Conservation (phyloP, 2,797 vertebrate species). For the Enteromius thamalakanensis region DNA sequence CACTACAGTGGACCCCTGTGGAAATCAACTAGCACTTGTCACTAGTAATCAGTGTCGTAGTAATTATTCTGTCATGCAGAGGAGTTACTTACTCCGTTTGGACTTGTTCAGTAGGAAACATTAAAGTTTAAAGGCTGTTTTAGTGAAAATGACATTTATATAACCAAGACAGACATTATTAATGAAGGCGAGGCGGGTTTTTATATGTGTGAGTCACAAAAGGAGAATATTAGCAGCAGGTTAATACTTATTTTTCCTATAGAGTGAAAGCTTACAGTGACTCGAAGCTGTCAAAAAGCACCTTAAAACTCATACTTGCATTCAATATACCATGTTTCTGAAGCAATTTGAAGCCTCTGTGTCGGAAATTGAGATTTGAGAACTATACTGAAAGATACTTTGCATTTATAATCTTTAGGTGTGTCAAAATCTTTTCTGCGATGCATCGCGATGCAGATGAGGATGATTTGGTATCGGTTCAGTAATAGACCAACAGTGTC, state of each 20-base stretch:
- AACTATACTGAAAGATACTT: background rate
- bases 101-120: background rate
- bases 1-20: conserved; percentile 71
- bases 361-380: background rate
- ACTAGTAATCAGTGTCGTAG: conserved; percentile 64
- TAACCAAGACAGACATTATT: conserved; percentile 9
- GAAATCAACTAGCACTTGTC: conserved; percentile 69
- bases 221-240: background rate
- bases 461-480: too few relatives aligned
- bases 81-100: conserved; percentile 34
- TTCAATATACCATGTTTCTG: background rate
- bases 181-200: background rate
- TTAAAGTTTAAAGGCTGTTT: background rate
- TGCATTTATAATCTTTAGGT: background rate
- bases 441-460: too few relatives aligned
- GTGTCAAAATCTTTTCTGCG: too few relatives aligned
- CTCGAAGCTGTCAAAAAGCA: too few relatives aligned
- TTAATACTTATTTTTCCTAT: background rate
- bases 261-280: background rate
- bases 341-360: background rate
- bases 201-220: conserved; percentile 3
- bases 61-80: conserved; percentile 58
- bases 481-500: too few relatives aligned
- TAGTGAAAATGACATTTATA: background rate
- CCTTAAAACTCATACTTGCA: background rate